Base-by-base conservation (phyloP, 2,113 vertebrate genomes). In the Python bivittatus region DNA sequence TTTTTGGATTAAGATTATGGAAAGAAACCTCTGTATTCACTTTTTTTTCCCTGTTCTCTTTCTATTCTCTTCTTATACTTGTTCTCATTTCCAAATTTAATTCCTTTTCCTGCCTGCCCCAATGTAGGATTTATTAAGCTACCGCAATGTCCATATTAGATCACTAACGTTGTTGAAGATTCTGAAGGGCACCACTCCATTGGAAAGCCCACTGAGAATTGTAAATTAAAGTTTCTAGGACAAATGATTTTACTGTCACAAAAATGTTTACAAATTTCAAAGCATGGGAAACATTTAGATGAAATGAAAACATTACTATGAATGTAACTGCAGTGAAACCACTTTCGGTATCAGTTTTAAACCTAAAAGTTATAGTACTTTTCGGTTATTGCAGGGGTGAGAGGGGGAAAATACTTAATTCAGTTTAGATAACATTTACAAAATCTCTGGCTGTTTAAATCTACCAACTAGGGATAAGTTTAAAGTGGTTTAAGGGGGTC, bases 61-160 rank as follows among this genome's bases (percentile, higher is more conserved):
- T 68, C 33, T 15, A 48, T 2, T 57, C 7, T 25, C 22, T 38
- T 42, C 23, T 33, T 54, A 57, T 57, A 57, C n/a, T 72, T 79
- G 61, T 13, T 90, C 53, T 83, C 33, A 90, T 90, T 90, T 90
- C 68, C 54, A 90, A 72, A 89, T 25, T 56, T 84, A 57, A 52
- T 27, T 90, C n/a, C 23, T 25, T 90, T 90, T 33, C 33, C 22
- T 90, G 33, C 6, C 23, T 57, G 72, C 22, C 3, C 0, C 15
- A 44, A 27, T 90, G 64, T 38, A 83, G 48, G 33, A 84, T 84
- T 84, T 84, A 44, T 58, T 90, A 90, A 23, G 83, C 44, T 58
- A 84, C 44, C 72, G 58, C 20, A 86, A 86, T 53, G 48, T 52
- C 52, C 48, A 53, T 86, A 86, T 86, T 86, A 48, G 2, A 86